Conservation (phyloP, 2,797 vertebrate species). For the Gadopsis marmoratus region DNA sequence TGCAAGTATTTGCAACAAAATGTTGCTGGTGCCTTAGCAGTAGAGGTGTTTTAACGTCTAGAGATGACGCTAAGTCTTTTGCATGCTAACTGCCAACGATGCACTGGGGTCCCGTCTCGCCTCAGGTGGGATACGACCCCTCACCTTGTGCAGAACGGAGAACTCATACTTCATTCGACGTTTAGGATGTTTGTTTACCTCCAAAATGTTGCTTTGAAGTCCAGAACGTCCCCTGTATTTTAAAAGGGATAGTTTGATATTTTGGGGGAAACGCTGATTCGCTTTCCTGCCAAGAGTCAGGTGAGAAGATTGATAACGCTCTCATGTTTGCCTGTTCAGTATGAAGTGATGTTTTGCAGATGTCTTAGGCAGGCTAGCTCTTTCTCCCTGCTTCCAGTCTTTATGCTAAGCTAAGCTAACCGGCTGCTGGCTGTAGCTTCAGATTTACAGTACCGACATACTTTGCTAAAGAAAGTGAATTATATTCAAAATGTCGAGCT, state of each 20-base stretch:
- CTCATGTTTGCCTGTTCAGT: not conserved
- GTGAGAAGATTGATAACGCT: not conserved
- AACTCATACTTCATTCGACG: conserved; percentile 34
- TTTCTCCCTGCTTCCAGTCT: not conserved
- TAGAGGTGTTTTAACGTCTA: conserved; percentile 32
- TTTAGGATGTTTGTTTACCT: not conserved
- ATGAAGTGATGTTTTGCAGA: not conserved
- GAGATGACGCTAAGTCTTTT: conserved; percentile 28
- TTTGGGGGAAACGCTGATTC: not conserved
- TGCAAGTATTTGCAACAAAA: conserved; percentile 30
- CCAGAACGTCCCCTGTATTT: not conserved
- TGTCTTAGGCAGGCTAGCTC: not conserved
- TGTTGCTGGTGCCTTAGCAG: conserved; percentile 75
- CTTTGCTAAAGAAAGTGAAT: not conserved
- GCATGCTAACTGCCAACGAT: conserved; percentile 44
- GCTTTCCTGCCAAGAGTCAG: not conserved
- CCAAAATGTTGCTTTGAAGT: not conserved
- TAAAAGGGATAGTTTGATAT: not conserved
- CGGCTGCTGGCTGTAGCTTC: not conserved
- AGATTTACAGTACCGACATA: not conserved
- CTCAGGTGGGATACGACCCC: conserved; percentile 13
- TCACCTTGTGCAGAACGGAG: conserved; percentile 23
- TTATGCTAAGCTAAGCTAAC: conserved; percentile 11
- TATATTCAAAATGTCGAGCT: not conserved
- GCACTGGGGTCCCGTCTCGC: conserved; percentile 1